Evolutionary conservation across 2,797 vertebrate species (phyloP).

Genomic region (Yasuhikotakia modesta): DNA sequence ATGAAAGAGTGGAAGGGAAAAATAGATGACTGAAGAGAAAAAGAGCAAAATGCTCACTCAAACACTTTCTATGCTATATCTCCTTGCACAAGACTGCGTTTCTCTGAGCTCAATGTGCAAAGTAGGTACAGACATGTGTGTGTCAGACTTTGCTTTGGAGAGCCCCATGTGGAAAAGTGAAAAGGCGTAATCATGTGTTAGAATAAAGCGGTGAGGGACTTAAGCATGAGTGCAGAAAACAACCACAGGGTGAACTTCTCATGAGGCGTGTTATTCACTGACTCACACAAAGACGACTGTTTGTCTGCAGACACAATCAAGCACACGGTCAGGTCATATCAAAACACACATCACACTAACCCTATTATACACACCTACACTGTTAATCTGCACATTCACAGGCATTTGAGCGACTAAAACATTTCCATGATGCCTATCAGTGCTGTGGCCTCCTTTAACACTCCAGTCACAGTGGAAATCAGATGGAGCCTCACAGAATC

Average conservation of each 20-base stretch:
- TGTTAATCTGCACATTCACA: conserved; percentile 23
- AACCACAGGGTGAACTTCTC: conserved; percentile 27
- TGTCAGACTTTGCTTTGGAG: conserved; percentile 24
- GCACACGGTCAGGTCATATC: conserved; percentile 33
- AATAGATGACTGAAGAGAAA: neutral
- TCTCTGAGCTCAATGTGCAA: too few species aligned
- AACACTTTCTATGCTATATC: neutral
- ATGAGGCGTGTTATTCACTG: conserved; percentile 2
- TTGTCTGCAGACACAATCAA: conserved; percentile 17
- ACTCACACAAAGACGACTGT: conserved; percentile 20
- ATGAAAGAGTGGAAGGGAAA: conserved; percentile 7
- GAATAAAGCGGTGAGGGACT: conserved; percentile 11
- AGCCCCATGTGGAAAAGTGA: conserved; percentile 22
- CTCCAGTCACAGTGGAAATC: neutral
- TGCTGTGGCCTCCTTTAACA: neutral
- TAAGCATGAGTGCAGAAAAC: neutral
- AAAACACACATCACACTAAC: conserved; percentile 25
- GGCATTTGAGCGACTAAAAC: neutral
- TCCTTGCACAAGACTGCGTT: neutral
- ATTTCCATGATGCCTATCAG: conserved; percentile 23
- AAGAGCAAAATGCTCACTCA: neutral
- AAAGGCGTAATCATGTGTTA: conserved; percentile 22
- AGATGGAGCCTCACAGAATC: neutral
- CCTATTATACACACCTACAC: conserved; percentile 2
- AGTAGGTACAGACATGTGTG: neutral